Evolutionary conservation across 2,113 vertebrate genomes (phyloP).

Genomic region (Callithrix jacchus): DNA sequence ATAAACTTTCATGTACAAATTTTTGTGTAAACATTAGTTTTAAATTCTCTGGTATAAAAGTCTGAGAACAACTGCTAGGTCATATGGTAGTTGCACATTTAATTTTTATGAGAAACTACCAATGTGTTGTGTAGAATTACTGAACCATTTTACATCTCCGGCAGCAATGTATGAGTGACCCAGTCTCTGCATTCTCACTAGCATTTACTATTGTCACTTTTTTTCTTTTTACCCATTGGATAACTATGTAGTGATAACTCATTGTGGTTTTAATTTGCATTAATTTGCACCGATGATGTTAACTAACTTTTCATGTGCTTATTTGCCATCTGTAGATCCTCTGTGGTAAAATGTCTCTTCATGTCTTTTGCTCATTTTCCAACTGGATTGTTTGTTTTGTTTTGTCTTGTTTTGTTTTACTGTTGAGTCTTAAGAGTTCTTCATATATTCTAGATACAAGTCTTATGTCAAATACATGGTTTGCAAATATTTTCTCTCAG

Average conservation of each 20-base stretch:
- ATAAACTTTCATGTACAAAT: neutral
- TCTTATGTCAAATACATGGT: conserved; percentile 9
- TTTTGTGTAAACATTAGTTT: conserved; percentile 8
- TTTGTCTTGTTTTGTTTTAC: conserved; percentile 55
- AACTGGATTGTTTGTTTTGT: conserved; percentile 56
- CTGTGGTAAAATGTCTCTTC: conserved; percentile 59
- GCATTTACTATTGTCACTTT: conserved; percentile 35
- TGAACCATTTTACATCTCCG: neutral
- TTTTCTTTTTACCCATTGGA: conserved; percentile 32
- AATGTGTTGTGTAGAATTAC: neutral
- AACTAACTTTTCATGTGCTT: conserved; percentile 69
- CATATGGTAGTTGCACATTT: neutral
- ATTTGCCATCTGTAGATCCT: conserved; percentile 66
- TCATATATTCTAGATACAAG: conserved; percentile 50
- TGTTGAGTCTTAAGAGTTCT: conserved; percentile 52
- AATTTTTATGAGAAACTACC: conserved; percentile 36
- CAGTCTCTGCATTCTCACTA: neutral
- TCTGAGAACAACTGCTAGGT: neutral
- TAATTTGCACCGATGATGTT: conserved; percentile 62
- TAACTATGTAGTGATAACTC: conserved; percentile 39
- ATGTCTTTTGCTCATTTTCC: conserved; percentile 52
- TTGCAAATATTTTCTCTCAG: conserved; percentile 51
- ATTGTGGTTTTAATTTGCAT: conserved; percentile 67
- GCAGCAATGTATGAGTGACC: neutral
- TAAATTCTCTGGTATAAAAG: conserved; percentile 20